Conservation (phyloP, 1,140 invertebrate genomes). For the Neotoxoptera formosana region DNA sequence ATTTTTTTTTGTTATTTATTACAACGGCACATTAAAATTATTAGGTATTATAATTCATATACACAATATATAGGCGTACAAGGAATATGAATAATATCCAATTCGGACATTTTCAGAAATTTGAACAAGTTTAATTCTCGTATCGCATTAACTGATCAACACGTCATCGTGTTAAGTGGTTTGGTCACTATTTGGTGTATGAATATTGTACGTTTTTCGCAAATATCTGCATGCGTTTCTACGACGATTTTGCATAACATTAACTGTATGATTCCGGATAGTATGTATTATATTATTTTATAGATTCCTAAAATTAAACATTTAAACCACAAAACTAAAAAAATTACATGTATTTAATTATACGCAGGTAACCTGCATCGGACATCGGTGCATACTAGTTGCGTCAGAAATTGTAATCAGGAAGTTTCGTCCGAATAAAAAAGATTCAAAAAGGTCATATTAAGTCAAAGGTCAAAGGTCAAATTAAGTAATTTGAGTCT, state of each 20-base stretch:
- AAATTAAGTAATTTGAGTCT: background rate
- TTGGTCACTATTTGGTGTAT: background rate
- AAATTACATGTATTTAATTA: background rate
- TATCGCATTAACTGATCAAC: background rate
- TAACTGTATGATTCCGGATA: background rate
- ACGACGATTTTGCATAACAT: background rate
- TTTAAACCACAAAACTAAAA: background rate
- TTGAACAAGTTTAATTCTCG: background rate
- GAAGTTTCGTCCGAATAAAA: background rate
- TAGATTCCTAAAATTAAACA: background rate
- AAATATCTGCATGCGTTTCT: background rate
- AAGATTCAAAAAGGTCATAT: background rate
- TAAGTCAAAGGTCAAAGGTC: no score
- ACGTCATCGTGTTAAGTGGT: background rate
- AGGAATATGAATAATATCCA: constrained; percentile 3
- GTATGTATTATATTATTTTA: background rate
- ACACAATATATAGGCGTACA: background rate
- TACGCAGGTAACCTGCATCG: background rate
- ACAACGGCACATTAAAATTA: background rate
- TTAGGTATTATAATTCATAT: background rate
- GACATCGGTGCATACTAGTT: background rate
- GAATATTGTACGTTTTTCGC: background rate
- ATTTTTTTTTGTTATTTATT: background rate
- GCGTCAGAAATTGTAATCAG: background rate
- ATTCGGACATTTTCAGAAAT: background rate